Base-by-base conservation (phyloP, 2,113 vertebrate genomes). In the Australoheros scitulus region DNA sequence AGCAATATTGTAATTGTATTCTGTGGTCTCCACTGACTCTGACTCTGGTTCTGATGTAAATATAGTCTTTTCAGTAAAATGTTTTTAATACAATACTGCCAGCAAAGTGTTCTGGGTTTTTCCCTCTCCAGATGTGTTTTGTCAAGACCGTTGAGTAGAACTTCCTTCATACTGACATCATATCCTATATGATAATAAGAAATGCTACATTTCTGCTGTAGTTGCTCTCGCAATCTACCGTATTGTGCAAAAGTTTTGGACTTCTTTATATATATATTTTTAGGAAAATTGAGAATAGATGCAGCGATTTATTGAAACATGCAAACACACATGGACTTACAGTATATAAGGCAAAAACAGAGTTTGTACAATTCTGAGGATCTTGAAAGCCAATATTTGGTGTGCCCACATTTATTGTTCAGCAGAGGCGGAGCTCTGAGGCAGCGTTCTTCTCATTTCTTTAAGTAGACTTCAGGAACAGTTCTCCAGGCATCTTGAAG, bases 1-100 rank as follows among this genome's bases (percentile, higher is more conserved):
- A 89, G 91, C 88, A 92, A 92, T 92, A 92, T 88, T 80, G 68
- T 84, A 64, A 65, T 59, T 89, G 78, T 90, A 77, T 77, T 83
- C 57, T 87, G 72, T 87, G 77, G 85, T 94, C 87, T 85, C 90
- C 89, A 88, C 77, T 77, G 77, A 93, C 90, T 89, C 88, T 91
- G 74, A 91, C 83, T 82, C 88, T 87, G 81, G 79, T 88, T 94
- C 68, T 88, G 91, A 87, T 95, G 94, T 96, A 95, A 94, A 95
- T 95, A 94, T 85, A 92, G 88, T 90, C 83, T 96, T 96, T 96
- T 94, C 92, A 95, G 94, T 96, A 95, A 96, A 96, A 83, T 87
- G 65, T 91, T 94, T 94, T 91, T 92, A 92, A 91, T 91, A 89
- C 63, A 76, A 68, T 13, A 75, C 32, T 52, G 13, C 13, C 32